phyloP scores from a whole-genome alignment of 2,113 vertebrate species.

The Microcebus ravelobensis region DNA sequence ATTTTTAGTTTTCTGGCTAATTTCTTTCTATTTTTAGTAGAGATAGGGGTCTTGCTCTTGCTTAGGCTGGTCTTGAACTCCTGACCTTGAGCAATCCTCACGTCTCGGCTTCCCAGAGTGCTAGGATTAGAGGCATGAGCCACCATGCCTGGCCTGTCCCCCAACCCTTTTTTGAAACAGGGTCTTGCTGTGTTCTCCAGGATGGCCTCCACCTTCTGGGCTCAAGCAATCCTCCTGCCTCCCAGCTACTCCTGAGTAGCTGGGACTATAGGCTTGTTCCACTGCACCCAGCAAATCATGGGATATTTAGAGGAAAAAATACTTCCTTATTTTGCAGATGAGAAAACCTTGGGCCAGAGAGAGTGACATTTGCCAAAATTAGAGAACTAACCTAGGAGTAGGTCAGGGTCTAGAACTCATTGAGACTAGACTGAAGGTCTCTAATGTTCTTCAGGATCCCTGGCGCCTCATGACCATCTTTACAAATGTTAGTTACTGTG shows the following conservation, averaged over 20 bases:
- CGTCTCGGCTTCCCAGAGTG: too few relatives aligned
- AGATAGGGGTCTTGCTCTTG: too few relatives aligned
- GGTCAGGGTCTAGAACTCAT: background rate
- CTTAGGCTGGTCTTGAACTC: too few relatives aligned
- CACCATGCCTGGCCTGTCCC: too few relatives aligned
- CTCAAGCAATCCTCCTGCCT: background rate
- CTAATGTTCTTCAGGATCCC: background rate
- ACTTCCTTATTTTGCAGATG: background rate
- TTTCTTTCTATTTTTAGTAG: too few relatives aligned
- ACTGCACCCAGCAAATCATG: background rate
- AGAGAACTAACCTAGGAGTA: background rate
- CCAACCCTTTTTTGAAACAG: too few relatives aligned
- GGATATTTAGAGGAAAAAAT: conserved; percentile 7
- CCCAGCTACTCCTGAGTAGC: background rate
- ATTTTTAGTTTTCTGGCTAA: too few relatives aligned
- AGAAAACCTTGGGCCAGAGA: background rate
- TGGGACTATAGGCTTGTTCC: background rate
- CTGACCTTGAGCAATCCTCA: too few relatives aligned
- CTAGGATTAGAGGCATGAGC: too few relatives aligned
- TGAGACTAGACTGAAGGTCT: background rate
- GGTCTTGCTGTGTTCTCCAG: background rate
- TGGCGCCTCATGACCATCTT: background rate
- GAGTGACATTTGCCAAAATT: background rate
- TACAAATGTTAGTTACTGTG: conserved; percentile 13
- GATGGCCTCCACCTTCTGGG: background rate